Evolutionary conservation across 2,113 vertebrate genomes (phyloP).

Genomic region (Uropsilus gracilis): DNA sequence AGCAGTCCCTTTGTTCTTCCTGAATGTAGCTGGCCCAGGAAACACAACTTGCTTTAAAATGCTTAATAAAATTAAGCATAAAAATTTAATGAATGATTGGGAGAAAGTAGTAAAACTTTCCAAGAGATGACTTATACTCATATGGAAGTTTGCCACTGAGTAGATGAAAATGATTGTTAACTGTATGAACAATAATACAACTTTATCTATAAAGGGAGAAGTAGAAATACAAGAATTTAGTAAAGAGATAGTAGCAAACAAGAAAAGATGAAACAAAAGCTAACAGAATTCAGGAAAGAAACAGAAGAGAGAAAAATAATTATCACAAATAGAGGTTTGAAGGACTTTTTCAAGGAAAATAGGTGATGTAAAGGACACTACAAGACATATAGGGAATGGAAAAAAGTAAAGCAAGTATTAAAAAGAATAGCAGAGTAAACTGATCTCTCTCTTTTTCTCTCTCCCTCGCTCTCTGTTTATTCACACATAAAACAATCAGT

Average conservation of each 20-base stretch:
- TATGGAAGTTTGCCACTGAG: neutral
- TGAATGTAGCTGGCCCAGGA: neutral
- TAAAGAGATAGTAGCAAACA: neutral
- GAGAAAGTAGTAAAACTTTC: neutral
- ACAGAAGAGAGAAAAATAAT: neutral
- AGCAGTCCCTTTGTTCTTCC: neutral
- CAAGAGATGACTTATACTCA: neutral
- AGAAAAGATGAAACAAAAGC: neutral
- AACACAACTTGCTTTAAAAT: constrained; percentile 1
- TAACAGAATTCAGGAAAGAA: neutral
- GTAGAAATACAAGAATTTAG: neutral
- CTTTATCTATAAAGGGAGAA: neutral
- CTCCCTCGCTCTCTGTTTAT: neutral
- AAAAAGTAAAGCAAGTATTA: neutral
- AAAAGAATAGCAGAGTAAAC: neutral
- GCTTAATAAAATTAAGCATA: neutral
- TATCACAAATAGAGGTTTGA: neutral
- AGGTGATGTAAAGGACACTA: neutral
- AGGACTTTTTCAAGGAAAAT: neutral
- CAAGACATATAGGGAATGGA: neutral
- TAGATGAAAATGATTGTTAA: neutral
- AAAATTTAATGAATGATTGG: neutral
- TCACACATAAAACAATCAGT: neutral
- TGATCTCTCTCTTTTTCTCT: no score
- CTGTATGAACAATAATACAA: neutral